phyloP scores from a whole-genome alignment of 2,797 vertebrate genomes.

The Sphaeramia orbicularis region DNA sequence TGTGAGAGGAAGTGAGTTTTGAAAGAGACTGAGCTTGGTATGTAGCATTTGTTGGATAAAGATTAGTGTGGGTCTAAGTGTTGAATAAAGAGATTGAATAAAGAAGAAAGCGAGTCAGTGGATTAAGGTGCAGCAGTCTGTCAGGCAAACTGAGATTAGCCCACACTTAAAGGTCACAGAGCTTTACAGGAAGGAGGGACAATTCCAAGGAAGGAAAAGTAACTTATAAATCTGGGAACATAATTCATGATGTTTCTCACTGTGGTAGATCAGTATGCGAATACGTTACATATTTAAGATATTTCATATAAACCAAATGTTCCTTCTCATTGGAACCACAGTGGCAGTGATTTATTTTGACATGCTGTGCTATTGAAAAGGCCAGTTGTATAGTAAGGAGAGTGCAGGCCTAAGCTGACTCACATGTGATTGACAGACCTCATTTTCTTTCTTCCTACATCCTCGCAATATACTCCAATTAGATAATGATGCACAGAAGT shows the following conservation, averaged over 20 bases:
- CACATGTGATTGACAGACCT: slow-evolving; percentile 22
- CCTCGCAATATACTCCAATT: slow-evolving; percentile 17
- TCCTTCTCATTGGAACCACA: not conserved
- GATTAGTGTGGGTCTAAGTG: slow-evolving; percentile 56
- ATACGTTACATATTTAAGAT: slow-evolving; percentile 16
- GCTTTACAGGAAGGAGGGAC: slow-evolving; percentile 56
- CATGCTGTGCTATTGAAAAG: slow-evolving; percentile 24
- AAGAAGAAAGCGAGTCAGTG: slow-evolving; percentile 73
- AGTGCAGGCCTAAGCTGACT: not conserved
- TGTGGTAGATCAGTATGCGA: not conserved
- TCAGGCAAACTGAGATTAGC: slow-evolving; percentile 69
- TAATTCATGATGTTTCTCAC: slow-evolving; percentile 17
- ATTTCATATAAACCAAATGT: not conserved
- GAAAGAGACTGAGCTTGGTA: slow-evolving; percentile 18
- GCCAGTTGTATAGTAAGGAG: not conserved
- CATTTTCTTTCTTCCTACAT: slow-evolving; percentile 8
- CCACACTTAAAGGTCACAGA: slow-evolving; percentile 68
- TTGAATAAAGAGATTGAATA: slow-evolving; percentile 68
- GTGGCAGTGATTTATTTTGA: slow-evolving; percentile 18
- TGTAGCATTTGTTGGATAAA: slow-evolving; percentile 61
- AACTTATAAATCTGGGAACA: slow-evolving; percentile 6
- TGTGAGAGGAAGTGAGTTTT: slow-evolving; percentile 7
- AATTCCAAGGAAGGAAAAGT: slow-evolving; percentile 41
- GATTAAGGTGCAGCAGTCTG: slow-evolving; percentile 68
- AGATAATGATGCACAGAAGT: slow-evolving; percentile 16